These are phyloP conservation scores for Pseudochirops cupreus DNA, from an alignment of 2,797 vertebrate species.

Conservation along the genomic window DNA sequence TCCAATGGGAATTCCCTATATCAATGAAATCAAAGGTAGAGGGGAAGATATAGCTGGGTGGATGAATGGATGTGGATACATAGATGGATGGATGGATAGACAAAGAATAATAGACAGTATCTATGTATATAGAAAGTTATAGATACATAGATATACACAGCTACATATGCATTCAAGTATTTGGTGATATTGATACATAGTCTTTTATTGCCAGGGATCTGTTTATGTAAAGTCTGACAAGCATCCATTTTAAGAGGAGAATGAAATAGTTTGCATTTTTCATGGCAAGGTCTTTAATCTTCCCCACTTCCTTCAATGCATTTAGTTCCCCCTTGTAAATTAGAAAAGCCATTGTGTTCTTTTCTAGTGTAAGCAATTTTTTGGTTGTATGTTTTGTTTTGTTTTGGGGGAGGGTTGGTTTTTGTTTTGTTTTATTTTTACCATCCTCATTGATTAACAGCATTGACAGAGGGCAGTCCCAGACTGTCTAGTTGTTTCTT, in stretches of 20 bases:
- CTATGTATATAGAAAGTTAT: background rate
- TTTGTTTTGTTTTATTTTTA: background rate
- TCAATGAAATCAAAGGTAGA: background rate
- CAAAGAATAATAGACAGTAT: background rate
- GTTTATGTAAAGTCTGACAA: background rate
- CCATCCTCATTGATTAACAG: background rate
- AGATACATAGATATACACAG: background rate
- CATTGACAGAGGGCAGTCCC: background rate
- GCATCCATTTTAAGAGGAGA: background rate
- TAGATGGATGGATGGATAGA: background rate
- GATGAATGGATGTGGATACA: background rate
- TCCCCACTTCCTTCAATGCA: background rate
- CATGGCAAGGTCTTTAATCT: background rate
- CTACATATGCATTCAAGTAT: background rate
- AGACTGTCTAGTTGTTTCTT: background rate
- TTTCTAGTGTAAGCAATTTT: background rate
- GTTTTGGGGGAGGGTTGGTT: background rate
- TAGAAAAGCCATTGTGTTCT: background rate
- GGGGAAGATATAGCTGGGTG: background rate
- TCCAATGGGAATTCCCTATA: background rate
- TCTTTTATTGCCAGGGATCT: background rate
- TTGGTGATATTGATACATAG: background rate
- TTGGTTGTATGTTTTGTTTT: background rate
- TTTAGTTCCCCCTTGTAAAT: background rate
- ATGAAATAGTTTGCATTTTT: background rate